phyloP scores from a whole-genome alignment of 2,113 vertebrate species.

The Porphyrio hochstetteri region DNA sequence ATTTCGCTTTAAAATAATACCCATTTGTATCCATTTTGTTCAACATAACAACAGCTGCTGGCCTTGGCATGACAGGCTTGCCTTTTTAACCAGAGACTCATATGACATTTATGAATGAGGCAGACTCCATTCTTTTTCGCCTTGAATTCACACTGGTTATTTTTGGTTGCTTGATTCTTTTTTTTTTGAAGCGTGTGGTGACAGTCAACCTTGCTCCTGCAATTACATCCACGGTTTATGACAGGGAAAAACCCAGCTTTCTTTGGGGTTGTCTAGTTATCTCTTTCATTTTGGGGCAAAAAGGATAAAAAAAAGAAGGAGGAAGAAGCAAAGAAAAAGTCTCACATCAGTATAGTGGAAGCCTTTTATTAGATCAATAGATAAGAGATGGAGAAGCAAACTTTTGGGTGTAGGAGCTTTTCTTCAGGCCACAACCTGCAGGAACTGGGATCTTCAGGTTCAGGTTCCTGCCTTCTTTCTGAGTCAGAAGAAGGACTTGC shows the following conservation, averaged over 20 bases:
- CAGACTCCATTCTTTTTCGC: conserved; percentile 72
- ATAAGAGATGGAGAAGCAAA: neutral
- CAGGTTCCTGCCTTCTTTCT: neutral
- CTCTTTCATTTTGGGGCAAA: neutral
- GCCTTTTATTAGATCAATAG: neutral
- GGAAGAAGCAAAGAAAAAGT: neutral
- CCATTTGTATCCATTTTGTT: conserved; percentile 92
- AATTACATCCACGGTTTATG: conserved; percentile 49
- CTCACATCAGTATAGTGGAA: neutral
- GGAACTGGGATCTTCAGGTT: fast-evolving
- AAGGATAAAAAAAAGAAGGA: neutral
- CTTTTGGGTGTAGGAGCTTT: neutral
- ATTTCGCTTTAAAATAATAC: conserved; percentile 91
- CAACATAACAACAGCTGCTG: conserved; percentile 87
- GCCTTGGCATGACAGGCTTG: conserved; percentile 74
- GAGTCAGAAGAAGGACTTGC: neutral
- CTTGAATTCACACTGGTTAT: conserved; percentile 75
- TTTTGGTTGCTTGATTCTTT: conserved; percentile 41
- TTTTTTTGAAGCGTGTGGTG: conserved; percentile 15
- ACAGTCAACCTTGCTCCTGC: conserved; percentile 64
- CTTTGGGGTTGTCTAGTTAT: conserved; percentile 17
- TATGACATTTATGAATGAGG: conserved; percentile 86
- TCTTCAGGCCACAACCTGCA: neutral
- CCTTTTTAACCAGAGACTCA: conserved; percentile 76
- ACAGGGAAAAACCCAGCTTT: conserved; percentile 40